phyloP scores from a whole-genome alignment of 2,888 invertebrate species.

The Cyaniris semiargus region DNA sequence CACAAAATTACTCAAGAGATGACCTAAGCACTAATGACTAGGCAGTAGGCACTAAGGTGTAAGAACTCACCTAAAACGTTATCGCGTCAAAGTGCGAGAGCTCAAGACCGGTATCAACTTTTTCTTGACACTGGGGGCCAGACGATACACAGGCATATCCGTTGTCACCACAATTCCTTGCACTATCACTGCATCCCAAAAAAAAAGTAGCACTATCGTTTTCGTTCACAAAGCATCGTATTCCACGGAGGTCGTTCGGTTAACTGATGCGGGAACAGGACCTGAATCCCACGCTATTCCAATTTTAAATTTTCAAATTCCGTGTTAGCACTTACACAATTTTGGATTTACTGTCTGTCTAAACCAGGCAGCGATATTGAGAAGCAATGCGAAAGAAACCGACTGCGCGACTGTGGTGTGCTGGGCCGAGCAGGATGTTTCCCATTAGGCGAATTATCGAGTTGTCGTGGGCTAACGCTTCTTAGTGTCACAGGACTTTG shows the following conservation, averaged over 20 bases:
- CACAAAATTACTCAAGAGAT: constrained; percentile 42
- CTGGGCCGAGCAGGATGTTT: constrained; percentile 69
- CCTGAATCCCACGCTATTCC: constrained; percentile 53
- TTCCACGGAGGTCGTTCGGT: constrained; percentile 40
- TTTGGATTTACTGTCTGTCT: background rate
- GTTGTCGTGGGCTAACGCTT: constrained; percentile 76
- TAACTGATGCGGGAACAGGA: constrained; percentile 29
- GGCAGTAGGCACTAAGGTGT: constrained; percentile 48
- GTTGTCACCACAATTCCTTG: constrained; percentile 58
- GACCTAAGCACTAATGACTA: constrained; percentile 52
- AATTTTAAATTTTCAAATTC: background rate
- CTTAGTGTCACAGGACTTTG: constrained; percentile 55
- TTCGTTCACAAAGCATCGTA: constrained; percentile 58
- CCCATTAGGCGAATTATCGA: constrained; percentile 77
- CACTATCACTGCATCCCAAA: constrained; percentile 62
- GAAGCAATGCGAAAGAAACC: constrained; percentile 58
- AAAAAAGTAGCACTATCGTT: constrained; percentile 55
- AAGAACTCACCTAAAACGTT: constrained; percentile 76
- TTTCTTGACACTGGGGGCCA: constrained; percentile 76
- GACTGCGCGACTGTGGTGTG: constrained; percentile 74
- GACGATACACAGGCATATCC: constrained; percentile 74
- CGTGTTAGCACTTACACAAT: background rate
- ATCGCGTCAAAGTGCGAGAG: constrained; percentile 70
- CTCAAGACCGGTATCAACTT: constrained; percentile 64
- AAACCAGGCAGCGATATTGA: constrained; percentile 48